phyloP scores from a whole-genome alignment of 1,140 invertebrate species.

The Macrostomum lignano region DNA sequence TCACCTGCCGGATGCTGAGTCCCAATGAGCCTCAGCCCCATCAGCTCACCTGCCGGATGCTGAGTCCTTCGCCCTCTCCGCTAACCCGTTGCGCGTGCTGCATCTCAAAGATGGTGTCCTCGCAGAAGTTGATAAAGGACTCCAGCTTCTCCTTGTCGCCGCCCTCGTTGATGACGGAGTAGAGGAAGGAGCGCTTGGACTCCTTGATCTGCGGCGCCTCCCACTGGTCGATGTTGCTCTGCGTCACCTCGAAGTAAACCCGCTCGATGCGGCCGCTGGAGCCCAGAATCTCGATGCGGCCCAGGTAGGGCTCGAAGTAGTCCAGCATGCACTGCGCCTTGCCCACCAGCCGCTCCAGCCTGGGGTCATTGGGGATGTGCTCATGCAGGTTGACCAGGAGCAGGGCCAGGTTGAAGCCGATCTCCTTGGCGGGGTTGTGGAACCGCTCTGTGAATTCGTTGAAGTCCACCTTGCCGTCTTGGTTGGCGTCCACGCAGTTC shows the following conservation, averaged over 20 bases:
- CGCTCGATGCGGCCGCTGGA: constrained; percentile 72
- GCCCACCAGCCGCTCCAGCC: constrained; percentile 68
- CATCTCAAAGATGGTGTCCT: constrained; percentile 89
- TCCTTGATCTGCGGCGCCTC: constrained; percentile 98
- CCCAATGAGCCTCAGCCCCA: too few species aligned
- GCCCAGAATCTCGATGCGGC: constrained; percentile 86
- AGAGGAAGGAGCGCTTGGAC: constrained; percentile 90
- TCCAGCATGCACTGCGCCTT: constrained; percentile 84
- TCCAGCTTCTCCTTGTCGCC: constrained; percentile 96
- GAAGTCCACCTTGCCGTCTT: constrained; percentile 95
- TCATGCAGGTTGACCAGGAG: constrained; percentile 94
- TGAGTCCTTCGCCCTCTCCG: constrained; percentile 10
- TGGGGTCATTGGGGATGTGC: constrained; percentile 83
- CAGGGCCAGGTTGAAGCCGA: constrained; percentile 94
- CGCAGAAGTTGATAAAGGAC: constrained; percentile 96
- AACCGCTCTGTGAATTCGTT: constrained; percentile 88
- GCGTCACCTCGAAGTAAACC: constrained; percentile 98
- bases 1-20: too few species aligned
- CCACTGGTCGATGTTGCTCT: constrained; percentile 98
- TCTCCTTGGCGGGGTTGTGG: constrained; percentile 95
- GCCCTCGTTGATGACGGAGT: constrained; percentile 91
- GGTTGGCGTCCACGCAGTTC: constrained; percentile 85
- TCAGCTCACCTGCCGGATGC: background rate
- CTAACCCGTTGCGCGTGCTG: constrained; percentile 5
- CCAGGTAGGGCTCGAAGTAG: constrained; percentile 93